Evolutionary conservation across 2,888 invertebrate genomes (phyloP).

Genomic region (Lycia hirtaria): DNA sequence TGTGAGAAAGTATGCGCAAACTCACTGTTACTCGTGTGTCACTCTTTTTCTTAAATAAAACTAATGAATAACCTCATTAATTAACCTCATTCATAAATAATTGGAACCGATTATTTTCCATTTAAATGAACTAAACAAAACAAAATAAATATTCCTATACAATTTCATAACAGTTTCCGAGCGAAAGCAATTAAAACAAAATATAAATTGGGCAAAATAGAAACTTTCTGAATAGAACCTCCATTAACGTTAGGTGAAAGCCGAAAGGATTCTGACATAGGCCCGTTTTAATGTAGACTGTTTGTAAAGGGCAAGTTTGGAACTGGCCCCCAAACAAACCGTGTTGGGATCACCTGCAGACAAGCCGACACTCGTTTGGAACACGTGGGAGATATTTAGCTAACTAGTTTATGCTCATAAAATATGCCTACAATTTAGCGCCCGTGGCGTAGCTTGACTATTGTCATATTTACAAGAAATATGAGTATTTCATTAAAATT

Average conservation of each 20-base stretch:
- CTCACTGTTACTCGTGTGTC: too few species aligned
- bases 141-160: slow-evolving; percentile 19
- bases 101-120: not conserved
- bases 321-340: slow-evolving; percentile 51
- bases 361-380: slow-evolving; percentile 15
- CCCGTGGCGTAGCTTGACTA: not conserved
- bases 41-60: too few species aligned
- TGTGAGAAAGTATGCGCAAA: too few species aligned
- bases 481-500: not conserved
- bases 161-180: slow-evolving; percentile 35
- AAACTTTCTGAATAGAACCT: slow-evolving; percentile 55
- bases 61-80: too few species aligned
- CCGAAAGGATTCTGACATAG: slow-evolving; percentile 60
- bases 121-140: slow-evolving; percentile 14
- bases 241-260: slow-evolving; percentile 57
- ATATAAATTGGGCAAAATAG: slow-evolving; percentile 50
- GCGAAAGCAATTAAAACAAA: slow-evolving; percentile 56
- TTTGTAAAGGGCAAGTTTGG: slow-evolving; percentile 56
- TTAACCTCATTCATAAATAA: not conserved
- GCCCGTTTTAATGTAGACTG: slow-evolving; percentile 56
- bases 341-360: slow-evolving; percentile 58
- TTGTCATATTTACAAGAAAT: not conserved
- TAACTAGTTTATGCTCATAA: too few species aligned
- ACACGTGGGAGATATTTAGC: not conserved
- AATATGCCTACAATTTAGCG: too few species aligned